Evolutionary conservation across 2,113 vertebrate genomes (phyloP), one percentile per base, ranked within the genome.

Genomic region (Sphyrna mokarran): DNA sequence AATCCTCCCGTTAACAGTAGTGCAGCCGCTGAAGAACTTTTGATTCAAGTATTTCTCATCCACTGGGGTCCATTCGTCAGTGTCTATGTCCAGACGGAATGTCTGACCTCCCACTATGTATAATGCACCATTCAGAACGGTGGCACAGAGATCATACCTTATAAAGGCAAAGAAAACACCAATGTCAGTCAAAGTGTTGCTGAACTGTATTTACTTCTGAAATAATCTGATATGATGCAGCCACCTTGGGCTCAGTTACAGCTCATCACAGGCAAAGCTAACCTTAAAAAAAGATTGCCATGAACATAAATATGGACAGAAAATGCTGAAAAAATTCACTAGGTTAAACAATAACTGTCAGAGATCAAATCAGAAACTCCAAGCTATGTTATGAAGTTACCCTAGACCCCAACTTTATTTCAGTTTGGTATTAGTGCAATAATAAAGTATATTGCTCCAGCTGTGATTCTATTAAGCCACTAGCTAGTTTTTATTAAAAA

Each of bases 61-160:
- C 95, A 98, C 96, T 20, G 95, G 76, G 0, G 98, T 98, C 98
- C 98, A 99, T 96, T 98, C 98, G 0, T 98, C 97, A 0, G 98
- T 98, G 86, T 98, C 97, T 90, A 98, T 70, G 16, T 99, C 98
- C 3, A 98, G 97, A 0, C 98, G 98, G 93, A 98, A 96, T 0
- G 97, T 96, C 96, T 97, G 98, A 2, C 98, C 98, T 97, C 98
- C 98, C 23, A 99, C 96, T n/a, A 98, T 97, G 95, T 98, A 99
- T 96, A 99, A 96, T 95, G 98, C 98, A 2, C 98, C 97, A 0
- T 99, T 98, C 96, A 99, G 98, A 0, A 98, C 97, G 0, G 98
- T 98, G 94, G 98, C 97, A 33, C 98, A 97, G 96, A 99, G 97
- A 96, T 99, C 98, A 43, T 99, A 99, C 95, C 98, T 99, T 93